Base-by-base conservation (phyloP, 2,113 vertebrate genomes). In the Poeciliopsis retropinna region DNA sequence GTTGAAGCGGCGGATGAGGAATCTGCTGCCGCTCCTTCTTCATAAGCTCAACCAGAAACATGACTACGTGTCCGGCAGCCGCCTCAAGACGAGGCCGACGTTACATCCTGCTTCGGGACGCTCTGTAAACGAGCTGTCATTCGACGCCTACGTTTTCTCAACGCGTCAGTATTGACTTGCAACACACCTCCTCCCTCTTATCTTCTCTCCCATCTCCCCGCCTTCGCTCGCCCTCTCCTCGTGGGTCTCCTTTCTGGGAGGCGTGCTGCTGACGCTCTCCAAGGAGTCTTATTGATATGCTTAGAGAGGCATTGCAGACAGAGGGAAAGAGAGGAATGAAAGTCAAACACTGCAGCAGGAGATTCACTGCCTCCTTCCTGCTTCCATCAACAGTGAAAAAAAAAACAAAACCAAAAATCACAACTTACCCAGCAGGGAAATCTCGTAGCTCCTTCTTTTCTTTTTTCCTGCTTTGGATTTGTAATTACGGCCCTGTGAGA, bases 201-300 rank as follows among this genome's bases (percentile, higher is more conserved):
- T 25, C n/a, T 30, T 61, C 29, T 60, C 72, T 62, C 30, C 30
- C 66, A 47, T 72, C 41, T n/a, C 41, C 69, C 67, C 63, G 57
- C 66, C 57, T 84, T 72, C 37, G 51, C 85, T 74, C 51, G 39
- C 27, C 13, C 72, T 74, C 71, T 64, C 67, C 70, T 76, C 54
- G 1, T 81, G 76, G 71, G 78, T 83, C 85, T 88, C 70, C 81
- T 88, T 75, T 83, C 75, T 80, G 87, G 88, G 87, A 92, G 88
- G 87, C 88, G 76, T 92, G 88, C 88, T 86, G 89, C 90, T 91
- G 92, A 89, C 84, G 69, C 88, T 86, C 90, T 92, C 91, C 65
- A 82, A 92, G 87, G 91, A 88, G 85, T 92, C 90, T 87, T 87
- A 92, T 91, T 92, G 91, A 89, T 92, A 92, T 93, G 90, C 91